Evolutionary conservation across 2,113 vertebrate species (phyloP).

Genomic region (Motacilla tschutschensis): DNA sequence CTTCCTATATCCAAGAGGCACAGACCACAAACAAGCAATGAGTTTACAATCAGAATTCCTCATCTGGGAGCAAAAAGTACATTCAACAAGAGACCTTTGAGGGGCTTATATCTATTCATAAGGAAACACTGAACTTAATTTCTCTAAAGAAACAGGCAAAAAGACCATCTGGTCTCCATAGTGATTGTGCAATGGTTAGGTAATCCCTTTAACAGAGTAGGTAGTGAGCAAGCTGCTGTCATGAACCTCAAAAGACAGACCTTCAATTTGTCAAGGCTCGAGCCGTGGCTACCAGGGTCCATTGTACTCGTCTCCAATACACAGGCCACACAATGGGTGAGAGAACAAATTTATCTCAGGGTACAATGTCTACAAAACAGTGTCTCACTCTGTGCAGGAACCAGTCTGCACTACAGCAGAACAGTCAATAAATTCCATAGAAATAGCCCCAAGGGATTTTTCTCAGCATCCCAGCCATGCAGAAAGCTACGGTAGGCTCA

Average conservation of each 20-base stretch:
- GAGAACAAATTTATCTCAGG: neutral
- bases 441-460: constrained; percentile 7
- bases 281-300: neutral
- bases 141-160: constrained; percentile 44
- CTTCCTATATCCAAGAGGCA: neutral
- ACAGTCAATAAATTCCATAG: constrained; percentile 31
- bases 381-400: neutral
- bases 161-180: constrained; percentile 63
- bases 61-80: constrained; percentile 32
- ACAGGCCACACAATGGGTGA: constrained; percentile 31
- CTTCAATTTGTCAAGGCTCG: neutral
- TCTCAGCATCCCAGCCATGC: neutral
- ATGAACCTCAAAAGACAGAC: constrained; percentile 13
- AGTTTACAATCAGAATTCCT: constrained; percentile 30
- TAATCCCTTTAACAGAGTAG: constrained; percentile 46
- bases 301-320: neutral
- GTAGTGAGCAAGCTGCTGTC: constrained; percentile 35
- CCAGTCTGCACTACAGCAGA: neutral
- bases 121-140: neutral
- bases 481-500: neutral
- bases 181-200: constrained; percentile 32
- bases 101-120: constrained; percentile 28
- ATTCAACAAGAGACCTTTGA: constrained; percentile 27
- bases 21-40: constrained; percentile 1
- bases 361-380: neutral